Evolutionary conservation across 2,113 vertebrate genomes (phyloP).

Genomic region (Sitta europaea): DNA sequence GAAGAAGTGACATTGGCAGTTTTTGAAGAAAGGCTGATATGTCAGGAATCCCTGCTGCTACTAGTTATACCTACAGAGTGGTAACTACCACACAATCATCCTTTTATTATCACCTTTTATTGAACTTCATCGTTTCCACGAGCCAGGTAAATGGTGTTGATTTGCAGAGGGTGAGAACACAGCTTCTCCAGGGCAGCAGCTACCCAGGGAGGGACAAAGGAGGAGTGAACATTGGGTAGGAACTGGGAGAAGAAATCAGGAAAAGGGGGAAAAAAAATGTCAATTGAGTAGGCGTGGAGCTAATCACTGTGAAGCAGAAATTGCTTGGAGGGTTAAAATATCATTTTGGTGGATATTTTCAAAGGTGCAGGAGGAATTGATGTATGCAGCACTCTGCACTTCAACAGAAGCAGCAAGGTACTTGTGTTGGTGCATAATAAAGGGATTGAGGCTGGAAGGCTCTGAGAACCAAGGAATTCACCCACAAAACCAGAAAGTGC

Average conservation of each 20-base stretch:
- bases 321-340: background rate
- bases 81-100: background rate
- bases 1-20: background rate
- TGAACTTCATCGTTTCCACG: background rate
- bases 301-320: background rate
- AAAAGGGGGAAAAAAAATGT: background rate
- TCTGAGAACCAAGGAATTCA: background rate
- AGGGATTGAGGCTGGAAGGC: background rate
- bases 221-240: background rate
- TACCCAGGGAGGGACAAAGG: background rate
- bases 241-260: background rate
- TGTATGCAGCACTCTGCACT: background rate
- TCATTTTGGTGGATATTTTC: background rate
- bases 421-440: background rate
- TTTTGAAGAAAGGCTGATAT: background rate
- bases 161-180: background rate
- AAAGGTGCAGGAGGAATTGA: background rate
- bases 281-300: background rate
- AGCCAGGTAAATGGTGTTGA: background rate
- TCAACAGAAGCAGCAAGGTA: background rate
- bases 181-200: background rate
- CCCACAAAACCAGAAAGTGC: background rate
- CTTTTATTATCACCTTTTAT: background rate
- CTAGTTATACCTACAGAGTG: background rate
- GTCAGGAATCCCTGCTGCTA: background rate